Conservation (phyloP, 2,113 vertebrate genomes). For the Aegypius monachus region DNA sequence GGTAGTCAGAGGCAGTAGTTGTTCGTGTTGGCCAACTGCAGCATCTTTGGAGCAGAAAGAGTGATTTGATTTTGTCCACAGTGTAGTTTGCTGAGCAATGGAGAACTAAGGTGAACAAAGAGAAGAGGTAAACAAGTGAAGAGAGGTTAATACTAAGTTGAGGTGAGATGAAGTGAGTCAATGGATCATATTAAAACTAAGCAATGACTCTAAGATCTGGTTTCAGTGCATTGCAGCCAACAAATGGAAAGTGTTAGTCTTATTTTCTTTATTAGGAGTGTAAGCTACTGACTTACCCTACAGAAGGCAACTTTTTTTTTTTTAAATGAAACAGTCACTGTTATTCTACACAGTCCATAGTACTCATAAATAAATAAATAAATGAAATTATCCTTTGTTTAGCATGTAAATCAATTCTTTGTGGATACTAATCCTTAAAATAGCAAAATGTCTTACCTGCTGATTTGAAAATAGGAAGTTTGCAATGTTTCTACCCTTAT, state of each 20-base stretch:
- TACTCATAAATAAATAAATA: not conserved
- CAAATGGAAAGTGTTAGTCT: not conserved
- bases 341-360: not conserved
- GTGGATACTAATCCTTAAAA: not conserved
- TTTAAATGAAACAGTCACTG: not conserved
- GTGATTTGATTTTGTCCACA: not conserved
- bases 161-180: not conserved
- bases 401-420: not conserved
- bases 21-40: not conserved
- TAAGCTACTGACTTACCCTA: not conserved
- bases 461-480: not conserved
- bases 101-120: not conserved
- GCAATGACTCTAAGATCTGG: not conserved
- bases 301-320: not conserved
- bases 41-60: not conserved
- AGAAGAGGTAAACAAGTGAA: not conserved
- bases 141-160: not conserved
- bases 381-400: not conserved
- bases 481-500: not conserved
- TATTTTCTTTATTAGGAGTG: not conserved
- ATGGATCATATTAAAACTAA: not conserved
- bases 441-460: not conserved
- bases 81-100: not conserved
- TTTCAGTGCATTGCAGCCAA: not conserved
- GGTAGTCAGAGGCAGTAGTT: not conserved